Percentiles rank a stretch among this genome's conserved stretches.
Conservation (phyloP, 2,113 vertebrate genomes). For the Telmatochromis bifrenatus region DNA sequence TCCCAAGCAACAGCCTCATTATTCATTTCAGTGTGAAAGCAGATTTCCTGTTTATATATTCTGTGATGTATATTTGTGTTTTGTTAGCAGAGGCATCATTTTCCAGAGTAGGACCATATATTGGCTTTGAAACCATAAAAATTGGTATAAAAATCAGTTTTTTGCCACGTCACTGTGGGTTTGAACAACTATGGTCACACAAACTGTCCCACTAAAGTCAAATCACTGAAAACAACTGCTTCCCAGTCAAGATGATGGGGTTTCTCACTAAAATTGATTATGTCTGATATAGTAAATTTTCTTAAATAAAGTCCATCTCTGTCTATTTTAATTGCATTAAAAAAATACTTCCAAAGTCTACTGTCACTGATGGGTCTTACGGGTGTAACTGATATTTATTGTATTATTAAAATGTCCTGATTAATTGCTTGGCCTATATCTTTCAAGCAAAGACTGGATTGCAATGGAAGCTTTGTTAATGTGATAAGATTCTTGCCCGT, state of each 20-base stretch:
- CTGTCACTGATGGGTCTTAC: background rate
- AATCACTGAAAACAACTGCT: background rate
- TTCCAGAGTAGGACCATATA: background rate
- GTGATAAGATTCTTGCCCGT: background rate
- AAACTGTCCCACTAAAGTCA: background rate
- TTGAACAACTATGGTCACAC: background rate
- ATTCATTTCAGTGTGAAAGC: conserved; percentile 76
- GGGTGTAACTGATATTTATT: background rate
- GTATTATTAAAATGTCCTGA: background rate
- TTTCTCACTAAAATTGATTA: background rate
- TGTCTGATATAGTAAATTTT: background rate
- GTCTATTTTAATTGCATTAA: background rate
- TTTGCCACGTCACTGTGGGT: background rate
- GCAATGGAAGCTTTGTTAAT: background rate
- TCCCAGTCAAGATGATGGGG: background rate
- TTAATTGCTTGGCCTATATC: background rate
- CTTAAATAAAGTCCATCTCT: background rate
- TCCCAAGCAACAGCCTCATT: conserved; percentile 82
- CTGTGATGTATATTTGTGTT: background rate
- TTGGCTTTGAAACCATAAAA: background rate
- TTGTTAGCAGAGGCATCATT: background rate
- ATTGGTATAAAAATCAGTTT: background rate
- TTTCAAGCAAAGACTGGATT: background rate
- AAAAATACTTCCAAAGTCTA: background rate
- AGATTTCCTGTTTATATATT: conserved; percentile 29